Evolutionary conservation across 1,140 invertebrate species (phyloP), one percentile per base, ranked within the genome.

Genomic region (Cotesia vestalis): DNA sequence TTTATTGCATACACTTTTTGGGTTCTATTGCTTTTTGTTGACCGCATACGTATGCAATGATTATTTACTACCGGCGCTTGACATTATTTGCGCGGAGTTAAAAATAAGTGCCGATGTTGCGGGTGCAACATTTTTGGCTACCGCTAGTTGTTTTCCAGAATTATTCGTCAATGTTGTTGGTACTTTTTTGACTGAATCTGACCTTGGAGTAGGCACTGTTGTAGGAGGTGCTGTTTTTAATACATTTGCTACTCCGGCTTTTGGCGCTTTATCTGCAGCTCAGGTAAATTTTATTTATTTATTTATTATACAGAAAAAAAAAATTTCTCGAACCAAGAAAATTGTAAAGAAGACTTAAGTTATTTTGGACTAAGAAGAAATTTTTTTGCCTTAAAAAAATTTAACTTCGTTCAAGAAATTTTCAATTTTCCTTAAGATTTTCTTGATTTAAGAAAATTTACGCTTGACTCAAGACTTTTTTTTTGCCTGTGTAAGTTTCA

Each of bases 41-140:
- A 87, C 96, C 11, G 94, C 94, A 0, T 90, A 94, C 36, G 91
- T 96, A 1, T 96, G 95, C 83, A 94, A 96, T 79, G 92, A 94
- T 78, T 96, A 95, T 78, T 93, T 96, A 76, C 88, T 96, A 12
- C 94, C 94, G 0, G 91, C 93, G 1, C 90, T 96, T 1, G 93
- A 95, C 81, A 89, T 91, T 73, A 94, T 96, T 74, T 95, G 94
- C 79, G 90, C 92, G 36, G 89, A 90, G 69, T 81, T 94, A 20
- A 90, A 92, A 72, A 89, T 94, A 81, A 92, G 92, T 80, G 81
- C 92, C 79, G 95, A 97, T 82, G 93, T 97, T 6, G 95, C 94
- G 0, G 95, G 95, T 0, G 95, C 95, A 0, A 98, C 95, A 0
- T 97, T 97, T 79, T 94, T 98, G 91, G 94, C 96, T 0, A 93